Percentiles rank a stretch among this genome's conserved stretches.
Evolutionary conservation across 2,113 vertebrate species (phyloP).

Genomic region (Sylvilagus bachmani): DNA sequence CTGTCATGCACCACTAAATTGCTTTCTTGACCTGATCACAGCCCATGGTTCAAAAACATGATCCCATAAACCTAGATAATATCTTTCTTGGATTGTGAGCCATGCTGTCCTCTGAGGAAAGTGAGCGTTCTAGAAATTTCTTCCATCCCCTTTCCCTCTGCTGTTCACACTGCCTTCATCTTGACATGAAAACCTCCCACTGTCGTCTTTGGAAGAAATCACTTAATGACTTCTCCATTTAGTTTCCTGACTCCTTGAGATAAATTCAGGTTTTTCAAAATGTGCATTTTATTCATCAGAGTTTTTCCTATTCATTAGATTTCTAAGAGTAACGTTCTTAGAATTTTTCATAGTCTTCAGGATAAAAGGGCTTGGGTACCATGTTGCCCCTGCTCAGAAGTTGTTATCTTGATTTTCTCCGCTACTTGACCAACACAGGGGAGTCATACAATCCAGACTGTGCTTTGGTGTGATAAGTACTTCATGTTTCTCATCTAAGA

Average conservation of each 20-base stretch:
- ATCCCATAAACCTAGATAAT: not conserved
- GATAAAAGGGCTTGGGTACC: not conserved
- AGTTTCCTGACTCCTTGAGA: conserved; percentile 4
- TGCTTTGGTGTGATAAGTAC: not conserved
- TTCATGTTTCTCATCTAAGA: not conserved
- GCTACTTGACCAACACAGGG: not conserved
- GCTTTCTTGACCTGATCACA: conserved; percentile 10
- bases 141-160: not conserved
- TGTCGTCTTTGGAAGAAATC: conserved; percentile 21
- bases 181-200: not conserved
- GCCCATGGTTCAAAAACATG: not conserved
- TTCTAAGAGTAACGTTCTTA: not conserved
- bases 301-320: not conserved
- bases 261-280: not conserved
- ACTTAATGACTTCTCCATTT: not conserved
- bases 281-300: not conserved
- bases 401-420: not conserved
- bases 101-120: not conserved
- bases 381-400: not conserved
- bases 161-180: conserved; percentile 7
- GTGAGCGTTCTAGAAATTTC: not conserved
- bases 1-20: not conserved
- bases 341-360: not conserved
- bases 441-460: not conserved
- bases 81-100: not conserved